phyloP scores from a whole-genome alignment of 2,797 vertebrate genomes.

The Ammospiza maritima region DNA sequence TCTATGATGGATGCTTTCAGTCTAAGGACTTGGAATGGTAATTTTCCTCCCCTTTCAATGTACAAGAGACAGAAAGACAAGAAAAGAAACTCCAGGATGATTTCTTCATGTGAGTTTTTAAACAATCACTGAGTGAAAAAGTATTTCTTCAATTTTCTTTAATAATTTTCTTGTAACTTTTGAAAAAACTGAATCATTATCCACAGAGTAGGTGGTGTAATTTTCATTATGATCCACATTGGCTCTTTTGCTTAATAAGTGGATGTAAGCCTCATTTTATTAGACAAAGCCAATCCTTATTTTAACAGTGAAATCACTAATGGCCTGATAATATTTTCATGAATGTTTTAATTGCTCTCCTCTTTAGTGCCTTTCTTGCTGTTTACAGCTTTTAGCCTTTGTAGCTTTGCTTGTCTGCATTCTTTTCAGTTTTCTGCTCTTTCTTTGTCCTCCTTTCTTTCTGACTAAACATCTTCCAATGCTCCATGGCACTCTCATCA shows the following conservation, averaged over 20 bases:
- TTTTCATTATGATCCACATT: not conserved
- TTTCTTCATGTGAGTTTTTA: not conserved
- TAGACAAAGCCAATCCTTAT: not conserved
- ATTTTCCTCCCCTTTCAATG: not conserved
- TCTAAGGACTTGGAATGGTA: not conserved
- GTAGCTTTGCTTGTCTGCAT: not conserved
- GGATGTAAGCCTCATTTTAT: not conserved
- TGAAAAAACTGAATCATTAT: not conserved
- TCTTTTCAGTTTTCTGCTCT: not conserved
- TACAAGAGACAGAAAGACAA: not conserved
- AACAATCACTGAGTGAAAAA: not conserved
- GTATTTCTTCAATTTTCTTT: not conserved
- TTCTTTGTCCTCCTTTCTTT: not conserved
- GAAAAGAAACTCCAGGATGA: not conserved
- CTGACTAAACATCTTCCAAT: not conserved
- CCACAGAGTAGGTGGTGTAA: not conserved
- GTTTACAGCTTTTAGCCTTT: not conserved
- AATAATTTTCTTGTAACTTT: not conserved
- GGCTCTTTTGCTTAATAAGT: not conserved
- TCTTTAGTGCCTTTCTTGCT: not conserved
- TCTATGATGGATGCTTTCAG: not conserved
- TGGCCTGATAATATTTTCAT: not conserved
- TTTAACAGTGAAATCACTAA: not conserved
- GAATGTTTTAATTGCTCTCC: not conserved
- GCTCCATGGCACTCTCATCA: not conserved